Base-by-base conservation (phyloP, 2,113 vertebrate species). In the Bothrops jararaca region DNA sequence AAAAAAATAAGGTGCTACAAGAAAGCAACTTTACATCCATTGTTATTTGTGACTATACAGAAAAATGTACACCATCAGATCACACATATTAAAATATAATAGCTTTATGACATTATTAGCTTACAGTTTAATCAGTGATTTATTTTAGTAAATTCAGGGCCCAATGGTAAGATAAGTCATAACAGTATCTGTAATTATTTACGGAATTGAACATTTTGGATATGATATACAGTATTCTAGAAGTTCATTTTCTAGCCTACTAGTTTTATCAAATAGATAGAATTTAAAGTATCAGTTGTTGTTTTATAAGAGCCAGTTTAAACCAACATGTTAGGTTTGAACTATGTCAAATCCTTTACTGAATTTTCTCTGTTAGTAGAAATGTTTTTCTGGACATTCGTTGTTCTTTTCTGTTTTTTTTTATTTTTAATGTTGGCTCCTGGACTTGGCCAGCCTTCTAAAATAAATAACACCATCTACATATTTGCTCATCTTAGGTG, bases 1-100 rank as follows among this genome's bases (percentile, higher is more conserved):
- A 89, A 39, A 80, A 54, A 91, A 91, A 50, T 90, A 60, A 53
- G 34, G 9, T 91, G 69, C 90, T 93, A 54, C 22, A 58, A 45
- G 86, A 89, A 85, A 85, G 69, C 23, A 89, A n/a, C 53, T 57
- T 85, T 54, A n/a, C 23, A 23, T 24, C 22, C 45, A 56, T 74
- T 58, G 53, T 69, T 87, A 52, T 80, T 85, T 60, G 42, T 88
- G 53, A 42, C 5, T 45, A 26, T 69, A 2, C 53, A 80, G 29
- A 89, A 56, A 88, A 91, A 89, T 74, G 5, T 88, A 85, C 42
- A 23, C 22, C 5, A 54, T 91, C 42, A 1, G 52, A 23, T 85
- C 92, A 60, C n/a, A 53, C n/a, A 89, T n/a, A 45, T 15, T 26
- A 80, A 69, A 80, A 45, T 29, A 20, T 7, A 39, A 39, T 69